Percentiles rank a stretch among this genome's conserved stretches.
Conservation (phyloP, 2,888 invertebrate species). For the Embidobia sp. region DNA sequence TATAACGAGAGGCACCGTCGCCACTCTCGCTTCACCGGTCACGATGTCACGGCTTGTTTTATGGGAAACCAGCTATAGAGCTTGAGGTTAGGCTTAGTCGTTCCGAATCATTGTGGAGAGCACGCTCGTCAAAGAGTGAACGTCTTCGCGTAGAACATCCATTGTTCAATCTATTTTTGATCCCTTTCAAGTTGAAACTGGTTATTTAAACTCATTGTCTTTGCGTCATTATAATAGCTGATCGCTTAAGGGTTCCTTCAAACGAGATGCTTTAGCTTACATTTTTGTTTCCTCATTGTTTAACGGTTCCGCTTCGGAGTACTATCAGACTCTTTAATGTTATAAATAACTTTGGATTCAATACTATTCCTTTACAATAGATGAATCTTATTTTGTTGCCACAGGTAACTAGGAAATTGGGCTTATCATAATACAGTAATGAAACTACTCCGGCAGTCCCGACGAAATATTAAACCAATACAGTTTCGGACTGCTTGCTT, state of each 20-base stretch:
- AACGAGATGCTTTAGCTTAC: neutral
- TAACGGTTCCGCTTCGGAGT: too few relatives aligned
- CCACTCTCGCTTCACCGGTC: constrained; percentile 74
- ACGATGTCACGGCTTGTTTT: constrained; percentile 80
- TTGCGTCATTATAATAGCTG: neutral
- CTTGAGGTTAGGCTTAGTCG: constrained; percentile 60
- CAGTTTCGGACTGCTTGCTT: too few relatives aligned
- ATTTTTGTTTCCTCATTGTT: neutral
- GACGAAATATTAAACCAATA: too few relatives aligned
- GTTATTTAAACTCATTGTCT: too few relatives aligned
- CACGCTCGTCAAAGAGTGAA: constrained; percentile 2
- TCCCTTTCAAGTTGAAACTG: too few relatives aligned
- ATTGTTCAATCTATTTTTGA: constrained; percentile 29
- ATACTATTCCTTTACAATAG: too few relatives aligned
- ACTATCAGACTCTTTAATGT: too few relatives aligned
- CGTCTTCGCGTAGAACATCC: neutral
- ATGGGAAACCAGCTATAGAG: constrained; percentile 71
- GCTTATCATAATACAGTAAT: too few relatives aligned
- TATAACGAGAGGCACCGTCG: constrained; percentile 71
- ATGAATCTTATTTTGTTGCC: too few relatives aligned
- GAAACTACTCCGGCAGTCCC: too few relatives aligned
- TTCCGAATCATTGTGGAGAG: constrained; percentile 36
- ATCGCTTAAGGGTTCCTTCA: neutral
- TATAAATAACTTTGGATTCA: too few relatives aligned
- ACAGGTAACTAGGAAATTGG: too few relatives aligned